phyloP scores from a whole-genome alignment of 2,113 vertebrate genomes.

The Nothoprocta perdicaria region DNA sequence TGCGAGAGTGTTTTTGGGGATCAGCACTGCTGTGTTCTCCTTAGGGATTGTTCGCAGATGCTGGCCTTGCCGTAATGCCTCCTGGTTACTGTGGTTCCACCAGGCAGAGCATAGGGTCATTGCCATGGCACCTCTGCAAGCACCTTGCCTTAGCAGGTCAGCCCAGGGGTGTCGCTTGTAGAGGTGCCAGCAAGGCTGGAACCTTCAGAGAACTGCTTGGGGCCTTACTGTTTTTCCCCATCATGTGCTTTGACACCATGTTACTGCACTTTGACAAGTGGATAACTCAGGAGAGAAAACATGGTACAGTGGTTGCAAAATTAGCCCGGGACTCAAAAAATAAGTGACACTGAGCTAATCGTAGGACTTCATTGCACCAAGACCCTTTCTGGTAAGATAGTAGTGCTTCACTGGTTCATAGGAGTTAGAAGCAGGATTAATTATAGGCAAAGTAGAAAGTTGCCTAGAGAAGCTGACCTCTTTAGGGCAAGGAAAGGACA shows the following conservation, averaged over 20 bases:
- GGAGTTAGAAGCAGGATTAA: background rate
- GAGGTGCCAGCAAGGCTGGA: fast-evolving
- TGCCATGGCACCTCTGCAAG: fast-evolving
- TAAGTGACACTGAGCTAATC: fast-evolving
- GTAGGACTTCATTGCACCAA: fast-evolving
- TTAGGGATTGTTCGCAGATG: fast-evolving
- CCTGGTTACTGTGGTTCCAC: fast-evolving
- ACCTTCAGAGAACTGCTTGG: fast-evolving
- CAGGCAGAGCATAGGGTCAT: fast-evolving
- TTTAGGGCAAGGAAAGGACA: too few relatives aligned
- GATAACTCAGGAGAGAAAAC: background rate
- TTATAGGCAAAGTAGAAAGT: fast-evolving
- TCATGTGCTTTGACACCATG: fast-evolving
- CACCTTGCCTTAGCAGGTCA: too few relatives aligned
- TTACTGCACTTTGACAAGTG: background rate
- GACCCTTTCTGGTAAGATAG: too few relatives aligned
- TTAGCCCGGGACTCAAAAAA: too few relatives aligned
- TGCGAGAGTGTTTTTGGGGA: too few relatives aligned
- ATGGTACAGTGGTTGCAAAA: fast-evolving
- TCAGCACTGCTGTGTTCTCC: fast-evolving
- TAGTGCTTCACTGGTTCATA: fast-evolving
- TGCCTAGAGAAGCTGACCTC: fast-evolving
- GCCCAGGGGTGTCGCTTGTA: fast-evolving
- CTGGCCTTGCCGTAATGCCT: fast-evolving
- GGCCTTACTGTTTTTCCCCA: fast-evolving